A percentile compares a stretch with the other conserved stretches of the same genome.
phyloP scores from a whole-genome alignment of 1,140 invertebrate species.

The Stegodyphus dumicola region DNA sequence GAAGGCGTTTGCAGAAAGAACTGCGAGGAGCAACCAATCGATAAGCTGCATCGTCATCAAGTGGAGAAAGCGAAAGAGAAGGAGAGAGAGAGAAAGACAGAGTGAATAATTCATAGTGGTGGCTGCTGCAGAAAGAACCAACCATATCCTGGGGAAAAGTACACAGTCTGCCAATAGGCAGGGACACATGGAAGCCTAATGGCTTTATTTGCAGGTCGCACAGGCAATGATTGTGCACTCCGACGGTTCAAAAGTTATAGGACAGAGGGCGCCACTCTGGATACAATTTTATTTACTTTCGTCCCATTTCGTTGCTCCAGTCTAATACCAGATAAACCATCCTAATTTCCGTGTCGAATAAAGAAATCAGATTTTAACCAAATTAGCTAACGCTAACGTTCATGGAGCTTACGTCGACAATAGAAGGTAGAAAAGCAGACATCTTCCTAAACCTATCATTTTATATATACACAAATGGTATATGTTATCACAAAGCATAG shows the following conservation, averaged over 20 bases:
- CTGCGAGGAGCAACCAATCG: slow-evolving; percentile 33
- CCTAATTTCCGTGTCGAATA: neutral
- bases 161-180: slow-evolving; percentile 11
- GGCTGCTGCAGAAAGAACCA: slow-evolving; percentile 29
- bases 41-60: slow-evolving; percentile 50
- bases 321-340: neutral
- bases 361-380: neutral
- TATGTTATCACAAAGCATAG: too few species aligned
- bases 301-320: neutral
- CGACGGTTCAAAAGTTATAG: neutral
- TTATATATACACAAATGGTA: too few species aligned
- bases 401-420: too few species aligned
- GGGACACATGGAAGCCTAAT: slow-evolving; percentile 25
- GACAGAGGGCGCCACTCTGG: neutral
- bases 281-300: neutral
- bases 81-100: slow-evolving; percentile 12
- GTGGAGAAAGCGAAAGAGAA: slow-evolving; percentile 6
- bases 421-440: too few species aligned
- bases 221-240: too few species aligned
- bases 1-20: slow-evolving; percentile 57
- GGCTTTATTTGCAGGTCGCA: slow-evolving; percentile 52
- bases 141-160: slow-evolving; percentile 42
- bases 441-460: too few species aligned
- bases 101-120: slow-evolving; percentile 55
- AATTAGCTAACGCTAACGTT: too few species aligned